Evolutionary conservation across 2,888 invertebrate genomes (phyloP).

Genomic region (Drosophila mettleri): DNA sequence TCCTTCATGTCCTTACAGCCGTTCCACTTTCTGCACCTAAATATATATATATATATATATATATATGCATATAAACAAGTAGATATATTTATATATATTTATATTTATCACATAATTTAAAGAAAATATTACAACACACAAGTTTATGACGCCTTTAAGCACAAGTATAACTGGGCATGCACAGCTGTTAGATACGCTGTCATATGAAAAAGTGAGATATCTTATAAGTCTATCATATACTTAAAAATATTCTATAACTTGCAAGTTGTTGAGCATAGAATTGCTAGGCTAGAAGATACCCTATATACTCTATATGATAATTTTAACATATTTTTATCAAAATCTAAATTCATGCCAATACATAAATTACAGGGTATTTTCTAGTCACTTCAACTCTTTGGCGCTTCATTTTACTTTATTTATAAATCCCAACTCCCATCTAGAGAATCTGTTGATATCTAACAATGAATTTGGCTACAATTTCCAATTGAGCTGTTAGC

Average conservation of each 20-base stretch:
- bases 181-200: not conserved
- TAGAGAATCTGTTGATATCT: not conserved
- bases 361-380: too few species aligned
- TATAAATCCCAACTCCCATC: rapidly evolving
- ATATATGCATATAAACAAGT: not conserved
- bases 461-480: not conserved
- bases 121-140: conserved; percentile 67
- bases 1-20: conserved; percentile 14
- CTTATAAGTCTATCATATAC: not conserved
- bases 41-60: conserved; percentile 2
- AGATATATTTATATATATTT: conserved; percentile 41
- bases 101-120: conserved; percentile 78
- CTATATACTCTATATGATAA: not conserved
- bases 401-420: not conserved
- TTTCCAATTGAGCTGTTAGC: not conserved
- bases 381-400: too few species aligned
- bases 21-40: conserved; percentile 13
- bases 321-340: too few species aligned
- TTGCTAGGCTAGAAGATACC: not conserved
- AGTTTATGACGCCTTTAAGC: conserved; percentile 32
- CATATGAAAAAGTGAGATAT: too few species aligned
- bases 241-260: not conserved
- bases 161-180: not conserved
- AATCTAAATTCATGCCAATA: too few species aligned
- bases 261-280: too few species aligned